Evolutionary conservation across 1,140 invertebrate species (phyloP).

Genomic region (Octopus sinensis): DNA sequence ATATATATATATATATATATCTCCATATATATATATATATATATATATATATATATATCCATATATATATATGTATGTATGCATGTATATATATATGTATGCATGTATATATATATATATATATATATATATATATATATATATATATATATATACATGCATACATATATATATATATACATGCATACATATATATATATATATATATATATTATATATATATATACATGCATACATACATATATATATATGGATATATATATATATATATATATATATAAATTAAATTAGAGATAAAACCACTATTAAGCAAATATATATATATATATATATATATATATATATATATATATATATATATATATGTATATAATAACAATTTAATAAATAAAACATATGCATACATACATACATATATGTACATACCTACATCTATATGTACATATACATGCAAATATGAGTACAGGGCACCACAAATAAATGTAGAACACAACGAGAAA

Average conservation of each 20-base stretch:
- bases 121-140: neutral
- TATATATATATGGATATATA: neutral
- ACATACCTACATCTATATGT: too few relatives aligned
- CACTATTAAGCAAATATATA: neutral
- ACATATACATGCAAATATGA: too few relatives aligned
- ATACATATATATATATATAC: neutral
- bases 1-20: too few relatives aligned
- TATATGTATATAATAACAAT: too few relatives aligned
- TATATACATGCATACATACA: neutral
- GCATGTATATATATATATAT: neutral
- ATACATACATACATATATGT: too few relatives aligned
- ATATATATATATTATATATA: slow-evolving; percentile 7
- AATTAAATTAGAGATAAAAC: neutral
- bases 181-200: slow-evolving; percentile 1
- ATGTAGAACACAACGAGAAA: too few relatives aligned
- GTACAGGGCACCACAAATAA: too few relatives aligned
- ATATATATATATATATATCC: neutral
- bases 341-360: neutral
- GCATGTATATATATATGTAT: neutral
- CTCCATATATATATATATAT: slow-evolving; percentile 5
- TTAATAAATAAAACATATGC: too few relatives aligned
- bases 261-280: neutral
- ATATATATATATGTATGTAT: neutral
- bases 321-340: neutral
- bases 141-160: slow-evolving; percentile 4